phyloP scores from a whole-genome alignment of 2,113 vertebrate species.

The Oxyruncus cristatus region DNA sequence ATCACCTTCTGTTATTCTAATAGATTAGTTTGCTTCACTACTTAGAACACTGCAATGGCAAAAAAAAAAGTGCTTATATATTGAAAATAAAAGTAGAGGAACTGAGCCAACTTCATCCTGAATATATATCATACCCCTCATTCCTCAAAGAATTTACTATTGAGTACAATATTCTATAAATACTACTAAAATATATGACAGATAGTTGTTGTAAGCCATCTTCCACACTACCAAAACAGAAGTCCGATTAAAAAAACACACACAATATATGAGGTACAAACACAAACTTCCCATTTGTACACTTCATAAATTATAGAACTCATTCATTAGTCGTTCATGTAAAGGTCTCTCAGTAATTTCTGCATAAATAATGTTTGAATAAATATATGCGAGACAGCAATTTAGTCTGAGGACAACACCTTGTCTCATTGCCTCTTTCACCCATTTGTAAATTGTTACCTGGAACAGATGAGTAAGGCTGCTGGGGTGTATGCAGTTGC shows the following conservation, averaged over 20 bases:
- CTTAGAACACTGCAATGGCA: neutral
- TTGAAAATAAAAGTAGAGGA: neutral
- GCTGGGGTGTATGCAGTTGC: slow-evolving; percentile 58
- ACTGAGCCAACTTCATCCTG: neutral
- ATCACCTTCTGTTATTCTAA: neutral
- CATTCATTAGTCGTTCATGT: neutral
- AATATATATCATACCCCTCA: neutral
- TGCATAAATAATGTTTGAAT: neutral
- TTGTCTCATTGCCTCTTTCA: neutral
- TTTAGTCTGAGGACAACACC: neutral
- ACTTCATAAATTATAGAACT: neutral
- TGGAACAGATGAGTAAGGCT: slow-evolving; percentile 69
- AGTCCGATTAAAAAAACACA: neutral
- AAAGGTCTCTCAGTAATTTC: neutral
- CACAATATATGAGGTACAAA: neutral
- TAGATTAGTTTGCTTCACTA: neutral
- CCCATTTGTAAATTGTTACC: slow-evolving; percentile 64
- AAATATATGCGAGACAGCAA: neutral
- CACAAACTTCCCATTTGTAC: neutral
- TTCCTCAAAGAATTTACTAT: neutral
- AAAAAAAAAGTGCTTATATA: neutral
- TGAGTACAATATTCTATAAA: neutral
- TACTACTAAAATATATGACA: neutral
- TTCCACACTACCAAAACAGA: neutral
- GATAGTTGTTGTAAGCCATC: neutral